Base-by-base conservation (phyloP, 2,797 vertebrate genomes). In the Sciurus vulgaris region DNA sequence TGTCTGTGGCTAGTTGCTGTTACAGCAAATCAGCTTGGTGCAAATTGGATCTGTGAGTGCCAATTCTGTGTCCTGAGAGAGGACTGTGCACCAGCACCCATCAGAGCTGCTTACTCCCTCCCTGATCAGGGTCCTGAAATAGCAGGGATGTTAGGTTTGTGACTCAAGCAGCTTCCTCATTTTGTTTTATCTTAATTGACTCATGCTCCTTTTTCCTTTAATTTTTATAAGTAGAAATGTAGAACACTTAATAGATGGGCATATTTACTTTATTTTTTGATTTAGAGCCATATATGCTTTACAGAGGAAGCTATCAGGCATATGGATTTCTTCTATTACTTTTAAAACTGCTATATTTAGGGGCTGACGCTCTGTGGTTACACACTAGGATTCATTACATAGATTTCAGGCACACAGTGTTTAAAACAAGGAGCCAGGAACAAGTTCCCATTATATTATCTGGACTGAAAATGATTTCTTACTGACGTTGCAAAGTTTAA, bases 271-370 rank as follows among this genome's bases (percentile, higher is more conserved):
- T 92, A 70, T 56, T 84, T 69, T 96, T 95, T 91, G 0, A 85
- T 91, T 84, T 72, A 89, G 93, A 94, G 72, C n/a, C 59, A 59
- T 7, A 26, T 63, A 72, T 30, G 44, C 47, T 93, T 97, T 97
- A 81, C 47, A 95, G 65, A 85, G 72, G 69, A 95, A 54, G 28
- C 72, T 87, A 73, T 93, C 82, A 82, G 26, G 26, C 89, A 86
- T 96, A 74, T 78, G 38, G 67, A 85, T 85, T 93, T 96, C 65
- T 94, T 92, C 35, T 95, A 49, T 94, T 93, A 70, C 77, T 88
- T 96, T 96, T 72, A 49, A 90, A 97, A 81, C 35, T n/a, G 63
- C 79, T 96, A n/a, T 74, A 91, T 93, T 94, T 96, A 84, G 33
- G 33, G 35, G 17, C 33, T 89, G 47, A 70, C 17, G 12, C 49